Evolutionary conservation across 2,797 vertebrate species (phyloP), one percentile per base, ranked within the genome.

Genomic region (Callimico goeldii): DNA sequence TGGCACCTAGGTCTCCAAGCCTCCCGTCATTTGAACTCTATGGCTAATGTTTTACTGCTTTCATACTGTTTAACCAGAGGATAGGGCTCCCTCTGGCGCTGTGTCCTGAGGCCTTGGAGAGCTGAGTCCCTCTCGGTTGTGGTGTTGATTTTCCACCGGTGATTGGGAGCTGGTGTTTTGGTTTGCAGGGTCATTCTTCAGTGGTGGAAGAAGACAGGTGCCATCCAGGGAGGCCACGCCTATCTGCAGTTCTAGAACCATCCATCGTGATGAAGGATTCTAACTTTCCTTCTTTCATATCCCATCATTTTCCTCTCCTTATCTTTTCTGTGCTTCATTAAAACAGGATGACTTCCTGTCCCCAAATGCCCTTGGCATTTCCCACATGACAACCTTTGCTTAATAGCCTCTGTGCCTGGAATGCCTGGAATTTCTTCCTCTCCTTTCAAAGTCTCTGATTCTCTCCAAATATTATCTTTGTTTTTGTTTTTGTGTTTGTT

Each of bases 81-180:
- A 17, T 15, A 46, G 22, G 22, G 26, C 33, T 64, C 15, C 28
- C 14, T 67, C 30, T 46, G 46, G 39, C 0, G 0, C 39, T 57
- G 3, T 72, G 57, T 39, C 36, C n/a, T 26, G 14, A 61, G 79
- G 5, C 1, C 15, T 88, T 52, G 33, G n/a, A 46, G n/a, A 64
- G 7, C 30, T 0, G 0, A 50, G 39, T 24, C 17, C 6, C 17
- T 82, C 4, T 76, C 7, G 19, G 20, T 14, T 20, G 10, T 70
- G 43, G 41, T 20, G n/a, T 24, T 13, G 4, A 46, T 58, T 77
- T 48, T 26, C 50, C 12, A 3, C 33, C 14, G n/a, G 33, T 33
- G 30, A 30, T 50, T 70, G 26, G 46, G 48, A 73, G 55, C 43
- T 84, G 9, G 14, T 52, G 20, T 30, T 76, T 46, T 79, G 50